Percentiles rank a stretch among this genome's conserved stretches.
Evolutionary conservation across 1,140 invertebrate genomes (phyloP).

Genomic region (Idris sp.): DNA sequence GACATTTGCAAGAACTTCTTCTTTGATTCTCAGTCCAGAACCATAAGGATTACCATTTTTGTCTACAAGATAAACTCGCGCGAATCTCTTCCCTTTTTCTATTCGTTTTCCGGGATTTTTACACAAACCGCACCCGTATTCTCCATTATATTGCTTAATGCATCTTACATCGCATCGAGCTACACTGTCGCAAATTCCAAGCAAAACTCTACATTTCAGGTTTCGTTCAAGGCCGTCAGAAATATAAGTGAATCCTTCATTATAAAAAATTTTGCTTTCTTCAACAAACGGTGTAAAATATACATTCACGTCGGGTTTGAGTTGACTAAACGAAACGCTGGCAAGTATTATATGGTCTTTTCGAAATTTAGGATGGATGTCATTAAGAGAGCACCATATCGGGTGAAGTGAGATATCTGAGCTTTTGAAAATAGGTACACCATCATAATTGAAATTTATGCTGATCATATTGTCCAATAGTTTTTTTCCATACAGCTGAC

Average conservation of each 20-base stretch:
- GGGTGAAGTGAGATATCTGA: conserved; percentile 39
- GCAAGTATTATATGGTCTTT: conserved; percentile 31
- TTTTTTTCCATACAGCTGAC: conserved; percentile 13
- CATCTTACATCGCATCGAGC: conserved; percentile 19
- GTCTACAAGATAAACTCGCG: conserved; percentile 42
- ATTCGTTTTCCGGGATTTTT: conserved; percentile 51
- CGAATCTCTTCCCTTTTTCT: conserved; percentile 27
- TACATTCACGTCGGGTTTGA: conserved; percentile 31
- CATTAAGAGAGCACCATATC: conserved; percentile 36
- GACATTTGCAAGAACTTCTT: conserved; percentile 25
- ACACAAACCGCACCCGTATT: too few species aligned
- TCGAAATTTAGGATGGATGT: conserved; percentile 7
- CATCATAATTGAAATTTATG: conserved; percentile 50
- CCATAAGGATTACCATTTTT: conserved; percentile 28
- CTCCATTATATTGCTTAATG: too few species aligned
- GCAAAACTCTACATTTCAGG: conserved; percentile 43
- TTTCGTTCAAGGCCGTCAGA: conserved; percentile 16
- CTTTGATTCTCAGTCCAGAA: conserved; percentile 37
- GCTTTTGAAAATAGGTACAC: conserved; percentile 41
- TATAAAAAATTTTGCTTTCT: conserved; percentile 25
- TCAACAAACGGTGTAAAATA: conserved; percentile 54
- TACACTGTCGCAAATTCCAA: conserved; percentile 56
- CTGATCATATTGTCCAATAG: conserved; percentile 14
- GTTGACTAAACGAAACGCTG: conserved; percentile 37
- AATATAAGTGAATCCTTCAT: conserved; percentile 45